A percentile compares a stretch with the other conserved stretches of the same genome.
Conservation (phyloP, 2,888 invertebrate species). For the Pollenia angustigena region DNA sequence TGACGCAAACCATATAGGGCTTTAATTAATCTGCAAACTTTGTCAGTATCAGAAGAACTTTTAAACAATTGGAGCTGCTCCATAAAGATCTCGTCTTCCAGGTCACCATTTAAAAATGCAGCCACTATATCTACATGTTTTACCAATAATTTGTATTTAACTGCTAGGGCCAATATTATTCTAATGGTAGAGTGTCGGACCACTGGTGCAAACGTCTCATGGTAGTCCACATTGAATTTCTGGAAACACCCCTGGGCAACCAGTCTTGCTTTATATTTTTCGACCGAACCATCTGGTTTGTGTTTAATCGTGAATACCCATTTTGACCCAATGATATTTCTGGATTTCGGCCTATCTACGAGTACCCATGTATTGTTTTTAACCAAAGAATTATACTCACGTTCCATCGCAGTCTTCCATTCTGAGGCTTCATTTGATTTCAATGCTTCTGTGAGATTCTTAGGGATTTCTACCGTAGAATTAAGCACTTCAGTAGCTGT, state of each 20-base stretch:
- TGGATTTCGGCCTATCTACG: slow-evolving; percentile 39
- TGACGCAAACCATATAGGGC: slow-evolving; percentile 63
- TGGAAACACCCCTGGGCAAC: slow-evolving; percentile 70
- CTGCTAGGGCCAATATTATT: slow-evolving; percentile 64
- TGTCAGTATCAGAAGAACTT: slow-evolving; percentile 5
- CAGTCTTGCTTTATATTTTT: slow-evolving; percentile 65
- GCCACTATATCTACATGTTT: slow-evolving; percentile 67
- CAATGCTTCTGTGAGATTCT: slow-evolving; percentile 54
- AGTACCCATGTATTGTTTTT: slow-evolving; percentile 67
- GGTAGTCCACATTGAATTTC: slow-evolving; percentile 65
- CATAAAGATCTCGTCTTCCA: slow-evolving; percentile 70
- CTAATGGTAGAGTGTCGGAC: slow-evolving; percentile 66
- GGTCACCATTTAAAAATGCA: slow-evolving; percentile 65
- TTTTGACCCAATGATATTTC: slow-evolving; percentile 19
- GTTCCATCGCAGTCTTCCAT: slow-evolving; percentile 67
- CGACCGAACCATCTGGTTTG: slow-evolving; percentile 54
- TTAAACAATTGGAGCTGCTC: slow-evolving; percentile 61
- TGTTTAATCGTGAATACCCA: slow-evolving; percentile 59
- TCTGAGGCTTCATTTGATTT: slow-evolving; percentile 39
- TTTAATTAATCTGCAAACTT: slow-evolving; percentile 68
- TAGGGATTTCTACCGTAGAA: slow-evolving; percentile 23
- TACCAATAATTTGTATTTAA: slow-evolving; percentile 58
- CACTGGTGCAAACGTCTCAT: slow-evolving; percentile 72
- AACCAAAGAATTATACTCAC: slow-evolving; percentile 55
- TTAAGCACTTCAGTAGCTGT: slow-evolving; percentile 26